Evolutionary conservation across 2,113 vertebrate species (phyloP).

Genomic region (Burhinus bistriatus): DNA sequence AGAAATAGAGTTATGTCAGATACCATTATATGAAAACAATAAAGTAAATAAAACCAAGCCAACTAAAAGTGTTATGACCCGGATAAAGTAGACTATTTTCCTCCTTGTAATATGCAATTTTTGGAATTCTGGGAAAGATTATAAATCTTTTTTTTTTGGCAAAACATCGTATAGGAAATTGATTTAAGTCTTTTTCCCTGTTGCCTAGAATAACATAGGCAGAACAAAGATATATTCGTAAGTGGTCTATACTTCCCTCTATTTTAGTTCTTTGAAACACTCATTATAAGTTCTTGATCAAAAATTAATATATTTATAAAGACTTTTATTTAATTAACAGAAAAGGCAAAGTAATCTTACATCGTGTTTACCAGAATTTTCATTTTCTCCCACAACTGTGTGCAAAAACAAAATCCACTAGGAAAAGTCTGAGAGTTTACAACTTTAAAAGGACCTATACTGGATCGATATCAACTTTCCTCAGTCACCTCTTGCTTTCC

Average conservation of each 20-base stretch:
- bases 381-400: slow-evolving; percentile 27
- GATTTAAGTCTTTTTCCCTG: neutral
- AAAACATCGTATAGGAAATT: neutral
- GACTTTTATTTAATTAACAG: neutral
- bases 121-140: neutral
- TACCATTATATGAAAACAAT: neutral
- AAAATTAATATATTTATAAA: neutral
- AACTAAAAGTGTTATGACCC: neutral
- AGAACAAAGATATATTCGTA: neutral
- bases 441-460: neutral
- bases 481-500: slow-evolving; percentile 32
- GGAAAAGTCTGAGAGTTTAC: neutral
- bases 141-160: neutral
- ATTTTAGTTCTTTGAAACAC: neutral
- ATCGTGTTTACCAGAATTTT: slow-evolving; percentile 48
- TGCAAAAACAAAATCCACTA: neutral
- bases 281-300: neutral
- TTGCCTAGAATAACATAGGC: neutral
- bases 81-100: neutral
- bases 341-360: slow-evolving; percentile 32
- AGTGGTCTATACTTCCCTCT: neutral
- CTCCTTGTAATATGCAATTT: neutral
- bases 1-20: neutral
- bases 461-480: neutral
- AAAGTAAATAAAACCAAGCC: neutral